A percentile compares a stretch with the other conserved stretches of the same genome.
phyloP scores from a whole-genome alignment of 2,113 vertebrate genomes.

The Lepus europaeus region DNA sequence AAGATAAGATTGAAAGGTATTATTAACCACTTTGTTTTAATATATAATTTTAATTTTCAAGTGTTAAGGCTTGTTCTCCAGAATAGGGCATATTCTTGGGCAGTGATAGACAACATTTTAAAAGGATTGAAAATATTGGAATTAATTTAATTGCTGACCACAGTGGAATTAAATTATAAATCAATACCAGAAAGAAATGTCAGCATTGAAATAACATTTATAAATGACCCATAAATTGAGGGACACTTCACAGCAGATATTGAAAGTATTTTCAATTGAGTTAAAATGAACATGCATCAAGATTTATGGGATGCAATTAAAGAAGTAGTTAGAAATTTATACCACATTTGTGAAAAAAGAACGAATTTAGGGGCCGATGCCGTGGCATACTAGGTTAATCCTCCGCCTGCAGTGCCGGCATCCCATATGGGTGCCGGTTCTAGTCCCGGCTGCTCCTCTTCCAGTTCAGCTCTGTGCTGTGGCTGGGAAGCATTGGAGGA shows the following conservation, averaged over 20 bases:
- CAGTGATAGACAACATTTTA: neutral
- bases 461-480: too few relatives aligned
- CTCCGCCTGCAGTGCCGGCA: too few relatives aligned
- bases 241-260: neutral
- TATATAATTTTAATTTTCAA: neutral
- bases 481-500: too few relatives aligned
- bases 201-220: neutral
- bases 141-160: neutral
- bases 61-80: neutral
- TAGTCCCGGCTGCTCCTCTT: too few relatives aligned
- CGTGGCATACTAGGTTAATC: too few relatives aligned
- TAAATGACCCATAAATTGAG: neutral
- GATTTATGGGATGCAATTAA: neutral
- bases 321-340: neutral
- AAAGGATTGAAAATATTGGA: neutral
- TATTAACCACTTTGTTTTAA: neutral
- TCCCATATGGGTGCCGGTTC: too few relatives aligned
- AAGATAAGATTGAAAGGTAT: neutral
- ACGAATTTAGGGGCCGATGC: neutral
- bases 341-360: neutral
- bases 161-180: neutral
- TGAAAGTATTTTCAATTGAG: slow-evolving; percentile 26
- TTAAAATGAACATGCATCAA: neutral
- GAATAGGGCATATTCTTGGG: neutral
- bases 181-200: neutral